Evolutionary conservation across 2,113 vertebrate species (phyloP).

Genomic region (Isurus oxyrinchus): DNA sequence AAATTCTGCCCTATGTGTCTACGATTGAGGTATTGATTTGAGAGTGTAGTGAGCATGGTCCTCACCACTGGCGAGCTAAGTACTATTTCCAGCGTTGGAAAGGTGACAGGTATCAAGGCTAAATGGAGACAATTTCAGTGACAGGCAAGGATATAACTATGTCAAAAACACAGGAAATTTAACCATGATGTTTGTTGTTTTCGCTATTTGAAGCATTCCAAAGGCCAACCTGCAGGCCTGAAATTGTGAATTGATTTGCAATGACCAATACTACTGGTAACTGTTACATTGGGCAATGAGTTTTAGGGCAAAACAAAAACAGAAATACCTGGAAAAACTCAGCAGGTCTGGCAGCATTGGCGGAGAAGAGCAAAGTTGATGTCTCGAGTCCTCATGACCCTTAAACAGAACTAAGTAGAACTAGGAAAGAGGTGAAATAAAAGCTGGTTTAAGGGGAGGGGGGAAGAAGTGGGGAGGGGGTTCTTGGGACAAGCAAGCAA

Average conservation of each 20-base stretch:
- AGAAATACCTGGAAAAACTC: too few relatives aligned
- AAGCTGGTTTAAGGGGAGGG: too few relatives aligned
- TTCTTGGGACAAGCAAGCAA: too few relatives aligned
- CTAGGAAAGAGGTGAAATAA: too few relatives aligned
- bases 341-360: too few relatives aligned
- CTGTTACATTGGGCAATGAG: neutral
- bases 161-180: neutral
- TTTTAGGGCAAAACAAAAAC: neutral
- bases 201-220: neutral
- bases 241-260: neutral
- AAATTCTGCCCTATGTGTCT: neutral
- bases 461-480: too few relatives aligned
- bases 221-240: neutral
- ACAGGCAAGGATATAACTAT: neutral
- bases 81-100: neutral
- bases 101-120: neutral
- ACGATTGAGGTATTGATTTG: neutral
- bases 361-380: too few relatives aligned
- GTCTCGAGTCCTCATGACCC: too few relatives aligned
- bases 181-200: neutral
- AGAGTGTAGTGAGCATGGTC: neutral
- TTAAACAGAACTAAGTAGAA: too few relatives aligned
- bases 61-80: neutral
- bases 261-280: neutral
- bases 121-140: neutral